Percentiles rank a stretch among this genome's conserved stretches.
These are phyloP conservation scores for Myoxocephalus aenaeus DNA, from an alignment of 2,797 vertebrate genomes.

Conservation along the genomic window DNA sequence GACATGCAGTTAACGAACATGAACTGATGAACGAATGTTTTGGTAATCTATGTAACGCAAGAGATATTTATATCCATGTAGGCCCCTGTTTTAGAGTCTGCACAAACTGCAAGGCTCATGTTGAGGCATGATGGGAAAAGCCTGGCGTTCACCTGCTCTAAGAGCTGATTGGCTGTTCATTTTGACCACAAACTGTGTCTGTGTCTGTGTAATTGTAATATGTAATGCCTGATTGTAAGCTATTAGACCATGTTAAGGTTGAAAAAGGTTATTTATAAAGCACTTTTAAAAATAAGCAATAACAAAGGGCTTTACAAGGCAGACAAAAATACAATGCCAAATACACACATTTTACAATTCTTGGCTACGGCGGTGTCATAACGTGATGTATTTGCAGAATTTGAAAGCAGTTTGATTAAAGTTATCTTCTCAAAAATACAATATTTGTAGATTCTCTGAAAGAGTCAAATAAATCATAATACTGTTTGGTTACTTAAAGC, in stretches of 20 bases:
- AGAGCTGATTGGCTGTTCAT: background rate
- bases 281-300: background rate
- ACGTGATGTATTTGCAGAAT: background rate
- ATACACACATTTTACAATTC: background rate
- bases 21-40: background rate
- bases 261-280: background rate
- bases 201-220: background rate
- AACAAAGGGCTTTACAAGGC: background rate
- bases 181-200: background rate
- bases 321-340: background rate
- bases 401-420: background rate
- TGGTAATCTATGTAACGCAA: background rate
- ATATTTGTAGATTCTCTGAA: background rate
- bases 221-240: background rate
- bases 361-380: background rate
- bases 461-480: background rate
- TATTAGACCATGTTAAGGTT: background rate
- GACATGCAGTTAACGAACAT: background rate
- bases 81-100: background rate
- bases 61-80: slow-evolving; percentile 7
- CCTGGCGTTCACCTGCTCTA: background rate
- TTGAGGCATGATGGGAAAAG: background rate
- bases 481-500: background rate
- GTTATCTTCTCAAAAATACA: background rate
- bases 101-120: background rate